These are phyloP conservation scores for Danionella cerebrum DNA, from an alignment of 2,113 vertebrate genomes.

Conservation along the genomic window DNA sequence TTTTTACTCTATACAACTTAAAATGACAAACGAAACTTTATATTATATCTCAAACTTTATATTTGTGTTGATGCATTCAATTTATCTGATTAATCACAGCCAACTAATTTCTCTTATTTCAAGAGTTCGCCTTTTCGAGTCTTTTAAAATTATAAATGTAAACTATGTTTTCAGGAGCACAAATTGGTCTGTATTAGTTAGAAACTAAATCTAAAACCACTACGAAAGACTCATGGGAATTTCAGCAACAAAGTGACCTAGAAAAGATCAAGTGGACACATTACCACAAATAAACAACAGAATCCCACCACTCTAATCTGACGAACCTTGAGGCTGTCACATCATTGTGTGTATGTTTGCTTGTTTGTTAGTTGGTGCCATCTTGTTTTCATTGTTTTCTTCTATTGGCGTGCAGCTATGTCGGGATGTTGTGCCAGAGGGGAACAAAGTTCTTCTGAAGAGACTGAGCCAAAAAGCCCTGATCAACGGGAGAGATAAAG, in stretches of 20 bases:
- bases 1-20: too few species aligned
- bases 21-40: too few species aligned
- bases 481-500: conserved; percentile 34
- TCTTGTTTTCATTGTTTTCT: not conserved
- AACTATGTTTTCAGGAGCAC: too few species aligned
- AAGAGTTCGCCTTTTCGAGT: too few species aligned
- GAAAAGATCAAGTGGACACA: not conserved
- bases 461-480: conserved; percentile 5
- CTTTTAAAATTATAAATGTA: too few species aligned
- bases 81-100: too few species aligned
- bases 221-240: not conserved
- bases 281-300: too few species aligned
- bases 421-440: conserved; percentile 2
- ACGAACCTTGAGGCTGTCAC: not conserved
- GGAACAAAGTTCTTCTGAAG: conserved; percentile 28
- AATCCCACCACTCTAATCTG: not conserved
- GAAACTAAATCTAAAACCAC: not conserved
- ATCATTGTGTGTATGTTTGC: not conserved
- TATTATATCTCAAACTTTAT: too few species aligned
- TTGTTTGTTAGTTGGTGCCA: not conserved
- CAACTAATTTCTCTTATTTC: too few species aligned
- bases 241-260: not conserved
- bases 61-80: too few species aligned
- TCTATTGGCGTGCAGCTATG: not conserved
- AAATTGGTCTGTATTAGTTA: too few species aligned